Evolutionary conservation across 2,797 vertebrate genomes (phyloP), one percentile per base, ranked within the genome.

Genomic region (Sebastes steindachneri): DNA sequence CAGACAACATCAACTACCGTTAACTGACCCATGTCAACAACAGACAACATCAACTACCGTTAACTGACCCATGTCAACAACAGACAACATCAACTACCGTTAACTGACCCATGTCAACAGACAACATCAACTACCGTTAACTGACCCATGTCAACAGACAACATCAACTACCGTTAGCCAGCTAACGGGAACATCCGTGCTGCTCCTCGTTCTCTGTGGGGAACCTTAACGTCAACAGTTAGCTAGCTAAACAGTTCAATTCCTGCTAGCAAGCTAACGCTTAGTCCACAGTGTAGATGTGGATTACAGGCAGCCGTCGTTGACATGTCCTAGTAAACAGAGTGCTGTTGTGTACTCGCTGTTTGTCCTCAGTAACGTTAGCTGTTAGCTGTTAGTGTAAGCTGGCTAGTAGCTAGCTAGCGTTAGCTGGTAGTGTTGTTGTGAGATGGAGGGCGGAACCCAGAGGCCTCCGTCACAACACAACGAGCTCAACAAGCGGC

Each of bases 381-480:
- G 48, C 48, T 51, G 48, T 17, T 17, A 48, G 17, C 45, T 19
- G 37, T 41, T 41, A 41, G 37, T 15, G 37, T 65, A 28, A 60
- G 65, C 73, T 41, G 64, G 19, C 59, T 45, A 17, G 41, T n/a
- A 31, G 62, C 58, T 37, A 55, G 86, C 71, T 85, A 87, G n/a
- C 81, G 28, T 69, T 88, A 91, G 37, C 37, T 15, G 12, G 37
- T 41, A 41, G 37, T 96, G 94, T 96, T 96, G 95, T 96, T 94
- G 88, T 95, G 95, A 96, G 95, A 95, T 95, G 94, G 96, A 96
- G 96, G 96, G 96, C 96, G 96, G 96, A 96, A 93, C 96, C 95
- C 95, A 75, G 79, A 96, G 95, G 95, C 96, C 96, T 95, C 93
- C 82, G 89, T 94, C 94, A 93, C 93, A 96, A 95, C 95, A 93